These are phyloP conservation scores for Choloepus hoffmanni DNA, from an alignment of 2,113 vertebrate genomes.

Conservation along the genomic window DNA sequence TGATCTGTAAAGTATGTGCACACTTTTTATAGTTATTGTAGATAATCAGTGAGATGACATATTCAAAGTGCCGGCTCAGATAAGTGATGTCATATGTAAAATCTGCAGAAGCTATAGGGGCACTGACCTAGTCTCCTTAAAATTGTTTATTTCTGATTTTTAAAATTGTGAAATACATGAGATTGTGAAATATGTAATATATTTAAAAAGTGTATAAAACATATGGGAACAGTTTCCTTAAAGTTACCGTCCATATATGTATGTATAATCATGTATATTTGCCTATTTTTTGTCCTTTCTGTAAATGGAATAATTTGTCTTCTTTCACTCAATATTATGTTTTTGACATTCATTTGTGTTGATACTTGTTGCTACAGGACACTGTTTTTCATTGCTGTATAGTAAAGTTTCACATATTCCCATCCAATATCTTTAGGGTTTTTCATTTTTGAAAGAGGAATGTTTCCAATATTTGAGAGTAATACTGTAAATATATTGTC, in stretches of 20 bases:
- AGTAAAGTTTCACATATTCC: background rate
- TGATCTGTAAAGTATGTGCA: background rate
- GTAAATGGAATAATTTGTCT: background rate
- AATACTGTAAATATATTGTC: background rate
- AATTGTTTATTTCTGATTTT: background rate
- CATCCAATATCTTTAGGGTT: background rate
- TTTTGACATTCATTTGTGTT: background rate
- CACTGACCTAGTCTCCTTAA: background rate
- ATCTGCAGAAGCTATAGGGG: background rate
- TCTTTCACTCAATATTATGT: background rate
- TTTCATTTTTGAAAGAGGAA: constrained; percentile 38
- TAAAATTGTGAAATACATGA: background rate
- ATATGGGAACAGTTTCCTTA: background rate
- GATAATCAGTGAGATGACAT: background rate
- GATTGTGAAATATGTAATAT: background rate
- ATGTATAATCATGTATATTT: background rate
- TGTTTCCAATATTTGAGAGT: constrained; percentile 14
- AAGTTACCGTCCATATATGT: background rate
- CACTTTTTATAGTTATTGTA: background rate
- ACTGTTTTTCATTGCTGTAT: background rate
- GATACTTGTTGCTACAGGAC: background rate
- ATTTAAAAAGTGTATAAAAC: background rate
- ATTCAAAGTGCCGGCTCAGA: background rate
- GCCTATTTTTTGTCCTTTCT: background rate
- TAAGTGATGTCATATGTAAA: background rate